phyloP scores from a whole-genome alignment of 1,140 invertebrate genomes.

The Anoplophora glabripennis region DNA sequence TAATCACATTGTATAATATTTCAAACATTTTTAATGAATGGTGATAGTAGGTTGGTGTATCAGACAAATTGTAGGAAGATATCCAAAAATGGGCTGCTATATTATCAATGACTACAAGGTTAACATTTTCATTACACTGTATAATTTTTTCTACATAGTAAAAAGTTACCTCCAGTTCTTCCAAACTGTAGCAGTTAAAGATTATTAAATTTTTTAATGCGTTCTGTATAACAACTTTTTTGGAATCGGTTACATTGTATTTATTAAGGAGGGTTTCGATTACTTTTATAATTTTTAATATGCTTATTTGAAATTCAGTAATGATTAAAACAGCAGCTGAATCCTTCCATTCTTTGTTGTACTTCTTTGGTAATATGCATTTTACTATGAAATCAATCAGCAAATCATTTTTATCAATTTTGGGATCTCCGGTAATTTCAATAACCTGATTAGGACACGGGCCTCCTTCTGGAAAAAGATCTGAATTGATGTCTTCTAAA shows the following conservation, averaged over 20 bases:
- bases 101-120: conserved; percentile 23
- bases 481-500: conserved; percentile 22
- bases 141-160: conserved; percentile 27
- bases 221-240: conserved; percentile 15
- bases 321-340: conserved; percentile 22
- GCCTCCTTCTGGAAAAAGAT: conserved; percentile 25
- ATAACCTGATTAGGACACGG: conserved; percentile 23
- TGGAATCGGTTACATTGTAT: conserved; percentile 10
- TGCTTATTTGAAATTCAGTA: conserved; percentile 27
- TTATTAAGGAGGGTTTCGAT: conserved; percentile 24
- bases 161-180: conserved; percentile 26
- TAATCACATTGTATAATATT: conserved; percentile 19
- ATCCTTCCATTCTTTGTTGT: conserved; percentile 21
- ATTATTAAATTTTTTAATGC: conserved; percentile 23
- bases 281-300: conserved; percentile 30
- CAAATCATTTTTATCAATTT: conserved; percentile 18
- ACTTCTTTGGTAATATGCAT: conserved; percentile 19
- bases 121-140: conserved; percentile 13
- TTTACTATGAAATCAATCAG: conserved; percentile 28
- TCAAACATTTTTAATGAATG: conserved; percentile 15
- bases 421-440: conserved; percentile 17
- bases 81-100: conserved; percentile 21
- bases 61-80: conserved; percentile 3
- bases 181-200: conserved; percentile 23
- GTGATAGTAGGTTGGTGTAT: conserved; percentile 21